Base-by-base conservation (phyloP, 1,140 invertebrate species). In the Ladona fulva region DNA sequence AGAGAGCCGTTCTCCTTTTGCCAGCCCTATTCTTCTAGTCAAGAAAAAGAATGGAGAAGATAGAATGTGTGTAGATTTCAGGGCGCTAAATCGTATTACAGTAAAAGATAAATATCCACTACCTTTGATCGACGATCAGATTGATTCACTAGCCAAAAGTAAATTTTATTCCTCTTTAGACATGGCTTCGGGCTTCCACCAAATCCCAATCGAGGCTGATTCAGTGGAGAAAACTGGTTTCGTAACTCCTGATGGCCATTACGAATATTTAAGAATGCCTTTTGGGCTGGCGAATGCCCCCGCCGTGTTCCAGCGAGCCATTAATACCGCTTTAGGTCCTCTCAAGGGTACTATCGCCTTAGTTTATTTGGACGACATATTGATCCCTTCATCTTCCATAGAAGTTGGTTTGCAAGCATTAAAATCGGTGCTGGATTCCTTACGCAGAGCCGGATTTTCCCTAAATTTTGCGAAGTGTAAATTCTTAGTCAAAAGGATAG, bases 221-320 rank as follows among this genome's bases (percentile, higher is more conserved):
- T 83, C 84, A 24, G 84, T 81, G 25, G 77, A 85, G 25, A 85
- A 85, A 75, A 88, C 87, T 14, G 84, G 84, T 0, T 87, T 87
- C 78, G 80, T 83, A 24, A 85, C 84, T 0, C 82, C 82, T 12
- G 81, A 83, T 37, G 85, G 85, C 7, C 82, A 83, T 29, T 88
- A 80, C 76, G 81, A 87, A 80, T 86, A 82, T 76, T 78, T 81
- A 3, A 44, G 77, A 19, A 83, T 88, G 81, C 83, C 86, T 24
- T 87, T 87, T 80, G 87, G 87, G 42, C 79, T 87, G 24, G 78
- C 77, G 24, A 86, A 86, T 80, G 82, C 84, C 25, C 83, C 84
- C 19, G 80, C 83, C 19, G 82, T 84, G 22, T 88, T 88, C 79
- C 83, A 85, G 79, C 75, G 83, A 24, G 79, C 82, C 16, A 85